Evolutionary conservation across 2,888 invertebrate genomes (phyloP).

Genomic region (Adelphocoris suturalis): DNA sequence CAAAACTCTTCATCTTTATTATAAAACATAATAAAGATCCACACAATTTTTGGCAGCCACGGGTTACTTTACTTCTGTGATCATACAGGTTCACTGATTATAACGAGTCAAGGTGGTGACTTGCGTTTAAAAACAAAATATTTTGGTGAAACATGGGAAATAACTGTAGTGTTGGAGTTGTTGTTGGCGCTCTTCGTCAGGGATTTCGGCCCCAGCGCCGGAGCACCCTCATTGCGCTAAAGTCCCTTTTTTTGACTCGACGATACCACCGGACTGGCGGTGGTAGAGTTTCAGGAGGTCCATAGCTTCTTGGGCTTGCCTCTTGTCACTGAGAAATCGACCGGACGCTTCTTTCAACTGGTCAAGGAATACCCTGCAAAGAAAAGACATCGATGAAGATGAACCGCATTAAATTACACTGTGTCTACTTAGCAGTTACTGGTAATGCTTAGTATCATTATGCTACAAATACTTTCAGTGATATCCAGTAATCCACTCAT

Average conservation of each 20-base stretch:
- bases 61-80: neutral
- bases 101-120: neutral
- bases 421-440: too few species aligned
- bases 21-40: too few species aligned
- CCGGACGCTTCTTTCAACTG: conserved; percentile 91
- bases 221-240: conserved; percentile 71
- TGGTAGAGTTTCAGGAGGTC: conserved; percentile 89
- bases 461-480: too few species aligned
- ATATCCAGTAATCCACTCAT: too few species aligned
- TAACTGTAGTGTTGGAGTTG: conserved; percentile 63
- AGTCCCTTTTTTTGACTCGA: conserved; percentile 70
- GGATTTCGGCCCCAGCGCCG: conserved; percentile 56
- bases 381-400: neutral
- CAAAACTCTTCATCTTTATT: too few species aligned
- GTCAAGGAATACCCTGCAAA: conserved; percentile 84
- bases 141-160: conserved; percentile 68
- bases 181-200: conserved; percentile 60
- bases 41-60: neutral
- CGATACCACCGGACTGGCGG: conserved; percentile 77
- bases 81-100: neutral
- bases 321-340: conserved; percentile 88
- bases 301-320: conserved; percentile 92
- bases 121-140: conserved; percentile 67
- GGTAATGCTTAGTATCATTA: too few species aligned
- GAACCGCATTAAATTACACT: neutral